Evolutionary conservation across 2,113 vertebrate genomes (phyloP), one percentile per base, ranked within the genome.

Genomic region (Tichodroma muraria): DNA sequence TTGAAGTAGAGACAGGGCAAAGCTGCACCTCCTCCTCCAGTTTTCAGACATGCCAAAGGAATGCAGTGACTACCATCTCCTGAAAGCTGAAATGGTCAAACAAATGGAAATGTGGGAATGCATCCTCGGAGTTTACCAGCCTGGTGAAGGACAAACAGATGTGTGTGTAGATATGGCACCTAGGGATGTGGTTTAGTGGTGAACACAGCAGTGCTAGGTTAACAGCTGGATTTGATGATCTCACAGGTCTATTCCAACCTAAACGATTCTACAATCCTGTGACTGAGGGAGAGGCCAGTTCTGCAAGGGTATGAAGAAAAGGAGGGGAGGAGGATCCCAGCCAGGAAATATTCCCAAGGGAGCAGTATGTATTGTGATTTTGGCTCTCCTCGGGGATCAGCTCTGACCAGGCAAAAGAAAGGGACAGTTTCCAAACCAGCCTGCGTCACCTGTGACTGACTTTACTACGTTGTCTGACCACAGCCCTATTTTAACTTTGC

Each of bases 81-180:
- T 5, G 2, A 71, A 63, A 86, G 40, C 49, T 4, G 3, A 81
- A 91, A 85, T 2, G 15, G 12, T 17, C 22, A 40, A 73, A 84
- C 20, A 75, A 78, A 75, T 6, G 23, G 45, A 65, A 90, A 78
- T 30, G 38, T 15, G 27, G 69, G 53, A 87, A 47, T 6, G 25
- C 19, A 50, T 20, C 37, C 42, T 69, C 1, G 0, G 50, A 76
- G 31, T 10, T n/a, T 37, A 40, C 6, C 0, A 2, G n/a, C 23
- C 30, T 35, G 40, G 21, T 16, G 37, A 71, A 28, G 22, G 45
- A 63, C 2, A 49, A 21, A 10, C 31, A 57, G 18, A 44, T 28
- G 18, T 10, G n/a, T 2, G 5, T 3, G 31, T 3, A 56, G 7
- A 23, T 49, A 18, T 11, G 31, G 64, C 31, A 28, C 13, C 37